Evolutionary conservation across 2,113 vertebrate genomes (phyloP), one percentile per base, ranked within the genome.

Genomic region (Trichechus manatus): DNA sequence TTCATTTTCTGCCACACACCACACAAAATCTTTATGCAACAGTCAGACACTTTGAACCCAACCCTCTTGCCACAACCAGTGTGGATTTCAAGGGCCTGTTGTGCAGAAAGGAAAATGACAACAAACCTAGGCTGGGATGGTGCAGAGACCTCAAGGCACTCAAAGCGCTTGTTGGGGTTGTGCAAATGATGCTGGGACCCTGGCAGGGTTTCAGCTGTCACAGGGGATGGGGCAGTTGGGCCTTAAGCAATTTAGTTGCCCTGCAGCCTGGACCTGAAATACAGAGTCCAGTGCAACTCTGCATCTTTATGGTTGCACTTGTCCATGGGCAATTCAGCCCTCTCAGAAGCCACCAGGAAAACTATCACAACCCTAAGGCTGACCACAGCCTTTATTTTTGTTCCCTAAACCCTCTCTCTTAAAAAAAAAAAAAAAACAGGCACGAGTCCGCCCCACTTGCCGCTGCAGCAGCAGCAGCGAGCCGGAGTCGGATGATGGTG

Each of bases 11-110:
- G 84, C 93, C 93, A 94, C 93, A 94, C 86, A 90, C 93, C 96
- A 91, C 96, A 94, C 83, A 91, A 90, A 96, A 79, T 96, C 86
- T 94, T 96, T 95, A 89, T 93, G 95, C 95, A 95, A 80, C 44
- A 53, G 95, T 94, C 97, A 96, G 97, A 93, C 96, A 77, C 96
- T 96, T 74, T 93, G 89, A 93, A 89, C 87, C 94, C 89, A 93
- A 81, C 56, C 93, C 96, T 87, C 79, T 39, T 85, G 94, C 77
- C 96, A 95, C 89, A 93, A 87, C 80, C 63, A 70, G 88, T 66
- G 29, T 94, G 86, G 82, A 97, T 95, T 96, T 59, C 97, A 92
- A 91, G 91, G 79, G 90, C 93, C 88, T 78, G 63, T 25, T 93
- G 68, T 77, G 72, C 86, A 96, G 91, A 96, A 84, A 72, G 70